Percentiles rank a stretch among this genome's conserved stretches.
Conservation (phyloP, 2,888 invertebrate genomes). For the Endomychus coccineus region DNA sequence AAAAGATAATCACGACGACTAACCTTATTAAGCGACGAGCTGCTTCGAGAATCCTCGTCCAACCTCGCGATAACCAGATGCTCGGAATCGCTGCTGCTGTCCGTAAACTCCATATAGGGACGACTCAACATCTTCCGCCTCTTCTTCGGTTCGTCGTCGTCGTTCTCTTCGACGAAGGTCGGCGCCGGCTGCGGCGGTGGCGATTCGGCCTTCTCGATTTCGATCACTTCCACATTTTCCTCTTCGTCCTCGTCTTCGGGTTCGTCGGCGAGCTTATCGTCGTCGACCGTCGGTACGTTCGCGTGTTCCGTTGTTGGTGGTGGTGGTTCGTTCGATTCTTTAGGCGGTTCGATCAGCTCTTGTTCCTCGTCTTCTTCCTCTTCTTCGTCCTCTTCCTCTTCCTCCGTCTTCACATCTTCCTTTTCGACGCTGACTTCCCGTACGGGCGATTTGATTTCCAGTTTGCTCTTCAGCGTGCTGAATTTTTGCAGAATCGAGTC, state of each 20-base stretch:
- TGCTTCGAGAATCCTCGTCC: constrained; percentile 37
- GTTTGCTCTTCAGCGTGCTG: constrained; percentile 23
- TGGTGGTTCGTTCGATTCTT: not conserved
- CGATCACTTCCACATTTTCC: not conserved
- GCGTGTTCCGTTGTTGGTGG: not conserved
- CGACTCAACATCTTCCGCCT: constrained; percentile 39
- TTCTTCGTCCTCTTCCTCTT: constrained; percentile 1
- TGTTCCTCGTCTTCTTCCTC: constrained; percentile 1
- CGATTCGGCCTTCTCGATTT: not conserved
- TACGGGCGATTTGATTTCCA: not conserved
- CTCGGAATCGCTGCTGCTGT: constrained; percentile 59
- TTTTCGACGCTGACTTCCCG: not conserved
- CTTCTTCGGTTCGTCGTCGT: constrained; percentile 29
- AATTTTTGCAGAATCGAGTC: constrained; percentile 42
- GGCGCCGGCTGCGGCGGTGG: not conserved
- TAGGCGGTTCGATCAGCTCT: not conserved
- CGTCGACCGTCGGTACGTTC: not conserved
- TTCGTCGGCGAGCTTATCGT: not conserved
- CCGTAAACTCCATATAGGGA: constrained; percentile 50
- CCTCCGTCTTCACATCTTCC: constrained; percentile 1
- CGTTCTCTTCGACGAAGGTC: constrained; percentile 8
- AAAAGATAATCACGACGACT: constrained; percentile 7
- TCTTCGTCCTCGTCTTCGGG: not conserved
- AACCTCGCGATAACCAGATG: constrained; percentile 52
- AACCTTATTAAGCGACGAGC: constrained; percentile 28